Base-by-base conservation (phyloP, 2,113 vertebrate genomes). In the Hemichromis elongatus region DNA sequence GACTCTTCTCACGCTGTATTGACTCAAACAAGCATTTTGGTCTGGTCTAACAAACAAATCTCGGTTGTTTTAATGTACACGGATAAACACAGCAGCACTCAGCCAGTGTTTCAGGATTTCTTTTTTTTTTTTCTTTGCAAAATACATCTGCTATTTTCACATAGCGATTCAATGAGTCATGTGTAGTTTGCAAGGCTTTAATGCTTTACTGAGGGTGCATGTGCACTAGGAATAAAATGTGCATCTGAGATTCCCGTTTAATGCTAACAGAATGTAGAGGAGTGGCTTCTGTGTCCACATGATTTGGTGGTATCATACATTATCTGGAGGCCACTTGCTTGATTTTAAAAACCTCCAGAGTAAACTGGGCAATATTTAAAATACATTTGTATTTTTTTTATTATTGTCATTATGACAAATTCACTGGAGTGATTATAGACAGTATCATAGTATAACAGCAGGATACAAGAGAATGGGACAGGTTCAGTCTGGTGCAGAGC, bases 41-140 rank as follows among this genome's bases (percentile, higher is more conserved):
- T 13, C 33, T 42, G 73, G 47, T 63, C 26, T 52, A 53, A 81
- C 75, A 37, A 87, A 47, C 55, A 35, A 79, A 82, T 88, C 68
- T 82, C 86, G 81, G 79, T 82, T 50, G 9, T 55, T 63, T 86
- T 16, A 80, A 73, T n/a, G 1, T 2, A 50, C n/a, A n/a, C 12
- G 3, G 11, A 12, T 57, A 70, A 80, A 89, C 55, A 87, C 63
- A 81, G 55, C 80, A 87, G 88, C 78, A 83, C 82, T 86, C 90
- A 86, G 86, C 91, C 89, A 84, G 91, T 91, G 92, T 59, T 70
- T 35, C 1, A 26, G 1, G 5, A 5, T 6, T 80, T n/a, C 35
- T 18, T 21, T 0, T 2, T 83, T 9, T 24, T 1, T 12, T 88
- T 12, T 12, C 47, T 50, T 54, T 28, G 12, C 21, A 30, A 50